phyloP scores from a whole-genome alignment of 2,797 vertebrate genomes.

The Phrynocephalus forsythii region DNA sequence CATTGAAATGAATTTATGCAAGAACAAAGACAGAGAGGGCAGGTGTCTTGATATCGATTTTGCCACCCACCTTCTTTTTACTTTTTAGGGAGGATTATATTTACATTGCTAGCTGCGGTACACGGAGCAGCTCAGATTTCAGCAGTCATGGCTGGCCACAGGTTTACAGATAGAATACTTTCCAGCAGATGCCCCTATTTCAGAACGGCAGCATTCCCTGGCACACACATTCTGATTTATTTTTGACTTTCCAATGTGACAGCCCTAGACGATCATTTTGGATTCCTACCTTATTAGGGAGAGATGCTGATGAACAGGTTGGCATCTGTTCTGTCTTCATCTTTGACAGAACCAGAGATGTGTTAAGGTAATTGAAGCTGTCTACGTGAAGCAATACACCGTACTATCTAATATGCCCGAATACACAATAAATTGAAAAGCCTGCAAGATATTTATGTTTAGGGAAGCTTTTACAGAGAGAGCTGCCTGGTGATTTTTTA shows the following conservation, averaged over 20 bases:
- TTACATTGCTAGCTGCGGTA: slow-evolving; percentile 19
- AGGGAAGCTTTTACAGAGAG: background rate
- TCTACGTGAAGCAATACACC: slow-evolving; percentile 1
- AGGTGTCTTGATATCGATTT: background rate
- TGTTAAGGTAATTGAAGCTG: slow-evolving; percentile 33
- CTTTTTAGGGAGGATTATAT: slow-evolving; percentile 35
- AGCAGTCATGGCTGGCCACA: background rate
- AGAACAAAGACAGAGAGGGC: background rate
- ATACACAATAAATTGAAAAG: background rate
- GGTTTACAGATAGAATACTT: slow-evolving; percentile 10
- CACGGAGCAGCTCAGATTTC: background rate
- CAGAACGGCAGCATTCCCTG: background rate
- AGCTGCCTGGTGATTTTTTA: background rate
- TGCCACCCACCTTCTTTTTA: background rate
- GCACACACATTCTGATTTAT: slow-evolving; percentile 7
- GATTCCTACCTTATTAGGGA: slow-evolving; percentile 21
- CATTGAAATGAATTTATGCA: background rate
- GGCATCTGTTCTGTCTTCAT: slow-evolving; percentile 6
- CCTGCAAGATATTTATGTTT: slow-evolving; percentile 5
- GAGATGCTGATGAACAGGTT: slow-evolving; percentile 16
- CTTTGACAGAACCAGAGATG: slow-evolving; percentile 26
- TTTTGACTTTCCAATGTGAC: slow-evolving; percentile 21
- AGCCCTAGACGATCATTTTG: slow-evolving; percentile 14
- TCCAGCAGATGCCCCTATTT: background rate
- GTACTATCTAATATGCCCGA: slow-evolving; percentile 18